A percentile compares a stretch with the other conserved stretches of the same genome.
phyloP scores from a whole-genome alignment of 2,888 invertebrate species.

The Cheilosia urbana region DNA sequence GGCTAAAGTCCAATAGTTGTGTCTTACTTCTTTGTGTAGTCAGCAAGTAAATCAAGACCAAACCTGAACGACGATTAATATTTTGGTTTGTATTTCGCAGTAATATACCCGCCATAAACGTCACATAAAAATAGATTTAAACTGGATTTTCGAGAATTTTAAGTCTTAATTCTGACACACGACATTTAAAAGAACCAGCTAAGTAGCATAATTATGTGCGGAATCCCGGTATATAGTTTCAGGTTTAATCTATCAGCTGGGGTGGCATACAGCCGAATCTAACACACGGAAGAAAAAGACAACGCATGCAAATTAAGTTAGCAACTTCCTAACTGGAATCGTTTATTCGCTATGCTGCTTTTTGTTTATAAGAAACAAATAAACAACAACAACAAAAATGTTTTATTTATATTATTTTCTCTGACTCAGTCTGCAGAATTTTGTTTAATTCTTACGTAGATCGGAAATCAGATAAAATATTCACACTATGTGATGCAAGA shows the following conservation, averaged over 20 bases:
- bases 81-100: too few species aligned
- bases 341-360: conserved; percentile 1
- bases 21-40: too few species aligned
- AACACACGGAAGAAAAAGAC: not conserved
- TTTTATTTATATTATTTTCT: not conserved
- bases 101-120: not conserved
- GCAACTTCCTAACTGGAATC: not conserved
- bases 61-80: too few species aligned
- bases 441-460: too few species aligned
- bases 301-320: conserved; percentile 1
- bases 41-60: too few species aligned
- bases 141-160: not conserved
- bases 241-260: not conserved
- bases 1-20: too few species aligned
- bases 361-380: not conserved
- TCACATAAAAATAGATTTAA: not conserved
- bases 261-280: not conserved
- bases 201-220: not conserved
- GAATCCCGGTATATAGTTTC: not conserved
- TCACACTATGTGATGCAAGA: too few species aligned
- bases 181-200: conserved; percentile 3
- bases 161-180: not conserved
- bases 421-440: not conserved
- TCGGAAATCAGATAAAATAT: too few species aligned
- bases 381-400: not conserved